These are phyloP conservation scores for Hydrotaea cyrtoneurina DNA, from an alignment of 2,888 invertebrate genomes.

Conservation along the genomic window DNA sequence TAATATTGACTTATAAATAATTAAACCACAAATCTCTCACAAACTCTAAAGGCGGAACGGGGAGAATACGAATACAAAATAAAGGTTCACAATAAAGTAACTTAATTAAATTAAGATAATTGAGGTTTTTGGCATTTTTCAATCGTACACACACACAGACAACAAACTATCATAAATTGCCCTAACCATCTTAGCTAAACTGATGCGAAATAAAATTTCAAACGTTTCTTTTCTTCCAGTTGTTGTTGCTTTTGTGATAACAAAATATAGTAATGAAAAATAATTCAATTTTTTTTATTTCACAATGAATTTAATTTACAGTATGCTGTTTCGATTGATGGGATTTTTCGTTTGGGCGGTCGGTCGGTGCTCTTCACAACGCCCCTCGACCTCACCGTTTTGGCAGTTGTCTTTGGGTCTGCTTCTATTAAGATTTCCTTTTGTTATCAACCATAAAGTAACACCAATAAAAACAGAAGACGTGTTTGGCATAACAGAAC, in stretches of 20 bases:
- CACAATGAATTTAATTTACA: slow-evolving; percentile 32
- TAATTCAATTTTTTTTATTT: slow-evolving; percentile 45
- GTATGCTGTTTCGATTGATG: slow-evolving; percentile 9
- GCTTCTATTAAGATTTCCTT: slow-evolving; percentile 11
- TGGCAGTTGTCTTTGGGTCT: not conserved
- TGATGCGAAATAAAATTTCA: not conserved
- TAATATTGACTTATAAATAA: slow-evolving; percentile 9
- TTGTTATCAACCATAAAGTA: slow-evolving; percentile 27
- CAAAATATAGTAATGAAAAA: not conserved
- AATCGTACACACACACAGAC: not conserved
- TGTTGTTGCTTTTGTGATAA: not conserved
- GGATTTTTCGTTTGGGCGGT: not conserved
- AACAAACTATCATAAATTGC: no score
- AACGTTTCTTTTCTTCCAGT: not conserved
- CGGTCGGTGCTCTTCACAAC: not conserved
- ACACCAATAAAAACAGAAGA: slow-evolving; percentile 24
- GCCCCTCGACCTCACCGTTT: not conserved
- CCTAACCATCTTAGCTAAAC: not conserved
- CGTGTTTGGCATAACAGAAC: slow-evolving; percentile 16
- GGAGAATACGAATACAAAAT: not conserved
- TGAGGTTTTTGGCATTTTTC: not conserved
- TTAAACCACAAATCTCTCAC: slow-evolving; percentile 17
- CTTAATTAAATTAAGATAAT: slow-evolving; percentile 24
- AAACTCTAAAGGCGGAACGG: not conserved
- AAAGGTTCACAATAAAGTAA: not conserved